Conservation (phyloP, 2,888 invertebrate species). For the Alentia gelatinosa region DNA sequence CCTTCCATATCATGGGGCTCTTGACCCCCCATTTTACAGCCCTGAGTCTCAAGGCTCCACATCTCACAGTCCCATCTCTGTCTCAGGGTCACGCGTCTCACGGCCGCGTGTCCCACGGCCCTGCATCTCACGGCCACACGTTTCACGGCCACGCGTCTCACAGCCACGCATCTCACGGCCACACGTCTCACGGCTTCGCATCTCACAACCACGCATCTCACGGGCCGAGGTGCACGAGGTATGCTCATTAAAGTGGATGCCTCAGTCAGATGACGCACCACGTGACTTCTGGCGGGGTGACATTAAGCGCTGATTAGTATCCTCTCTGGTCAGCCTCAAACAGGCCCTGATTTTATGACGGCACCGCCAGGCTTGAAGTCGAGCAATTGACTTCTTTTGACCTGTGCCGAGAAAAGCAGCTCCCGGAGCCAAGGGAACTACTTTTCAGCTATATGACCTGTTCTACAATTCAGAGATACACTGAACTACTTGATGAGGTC, state of each 20-base stretch:
- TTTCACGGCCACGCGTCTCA: not conserved
- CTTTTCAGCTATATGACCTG: too few relatives aligned
- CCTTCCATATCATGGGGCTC: too few relatives aligned
- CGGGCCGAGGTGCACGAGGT: not conserved
- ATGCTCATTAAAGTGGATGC: not conserved
- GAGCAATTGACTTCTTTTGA: not conserved
- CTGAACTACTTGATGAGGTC: too few relatives aligned
- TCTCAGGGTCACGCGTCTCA: too few relatives aligned
- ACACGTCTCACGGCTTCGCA: not conserved
- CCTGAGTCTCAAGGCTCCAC: too few relatives aligned
- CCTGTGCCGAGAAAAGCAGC: not conserved
- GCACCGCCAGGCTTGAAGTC: not conserved
- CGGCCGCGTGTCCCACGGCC: not conserved
- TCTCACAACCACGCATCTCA: not conserved
- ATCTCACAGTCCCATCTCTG: too few relatives aligned
- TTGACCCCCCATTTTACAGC: too few relatives aligned
- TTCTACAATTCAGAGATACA: too few relatives aligned
- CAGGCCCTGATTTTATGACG: not conserved
- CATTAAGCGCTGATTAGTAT: not conserved
- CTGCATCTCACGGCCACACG: not conserved
- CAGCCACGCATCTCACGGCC: not conserved
- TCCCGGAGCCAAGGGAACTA: not conserved
- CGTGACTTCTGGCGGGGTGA: not conserved
- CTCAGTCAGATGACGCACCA: not conserved
- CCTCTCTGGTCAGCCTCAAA: not conserved